Base-by-base conservation (phyloP, 2,113 vertebrate species). In the Lophotis ruficrista region DNA sequence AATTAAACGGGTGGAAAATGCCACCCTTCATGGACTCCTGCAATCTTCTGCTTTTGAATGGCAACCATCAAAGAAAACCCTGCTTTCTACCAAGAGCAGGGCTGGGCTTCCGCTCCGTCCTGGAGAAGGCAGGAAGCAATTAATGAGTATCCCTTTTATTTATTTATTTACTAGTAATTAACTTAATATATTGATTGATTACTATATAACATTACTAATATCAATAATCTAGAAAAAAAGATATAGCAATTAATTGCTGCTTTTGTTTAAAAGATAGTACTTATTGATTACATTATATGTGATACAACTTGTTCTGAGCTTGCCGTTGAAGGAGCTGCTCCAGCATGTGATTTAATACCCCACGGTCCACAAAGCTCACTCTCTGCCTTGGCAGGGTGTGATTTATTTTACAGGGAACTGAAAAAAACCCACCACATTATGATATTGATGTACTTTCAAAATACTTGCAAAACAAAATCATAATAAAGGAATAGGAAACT, bases 371-470 rank as follows among this genome's bases (percentile, higher is more conserved):
- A 60, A 5, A 48, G 22, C 22, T 84, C 48, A 50, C 13, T 69
- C 54, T n/a, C 31, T 54, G 12, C 35, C 47, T 10, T 50, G 53
- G 17, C 50, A 72, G 41, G 21, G 25, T 14, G 72, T 75, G 38
- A 79, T 65, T 86, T 93, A 81, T 91, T 91, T 87, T 47, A 60
- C 45, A 85, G 28, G 24, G 35, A 90, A 72, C 28, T 80, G 62
- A 61, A 76, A 90, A 90, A 90, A 95, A 83, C 31, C 41, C 41
- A 43, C 41, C 14, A 20, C 21, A 41, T 1, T 35, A 53, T 54
- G 14, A 57, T 79, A 61, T 20, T 43, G 50, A 88, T 58, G 31
- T 27, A 61, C 25, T 86, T 92, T 21, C 70, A 78, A 95, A 91
- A 84, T 60, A 47, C 37, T 89, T 88, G 41, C 37, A 58, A 91